These are phyloP conservation scores for Periophthalmus modestus DNA, from an alignment of 2,113 vertebrate species.

Conservation along the genomic window DNA sequence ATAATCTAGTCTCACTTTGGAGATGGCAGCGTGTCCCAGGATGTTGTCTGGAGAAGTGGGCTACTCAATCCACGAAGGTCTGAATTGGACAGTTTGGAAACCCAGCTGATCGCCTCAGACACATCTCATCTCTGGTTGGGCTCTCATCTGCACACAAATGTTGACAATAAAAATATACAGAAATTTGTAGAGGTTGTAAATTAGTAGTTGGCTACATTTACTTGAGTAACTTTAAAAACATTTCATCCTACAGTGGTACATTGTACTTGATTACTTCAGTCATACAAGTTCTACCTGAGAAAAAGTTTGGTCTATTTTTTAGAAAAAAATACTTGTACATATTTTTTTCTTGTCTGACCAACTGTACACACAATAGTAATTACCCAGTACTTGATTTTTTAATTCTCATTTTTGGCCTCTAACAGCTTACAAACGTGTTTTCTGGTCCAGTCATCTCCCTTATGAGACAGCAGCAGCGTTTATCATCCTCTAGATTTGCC, in stretches of 20 bases:
- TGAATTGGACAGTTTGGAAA: no score
- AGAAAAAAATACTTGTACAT: background rate
- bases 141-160: constrained; percentile 74
- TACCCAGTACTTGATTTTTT: background rate
- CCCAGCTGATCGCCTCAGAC: constrained; percentile 77
- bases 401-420: background rate
- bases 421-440: constrained; percentile 70
- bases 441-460: constrained; percentile 75
- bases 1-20: no score
- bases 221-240: background rate
- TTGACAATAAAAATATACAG: background rate
- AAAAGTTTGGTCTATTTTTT: background rate
- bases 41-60: no score
- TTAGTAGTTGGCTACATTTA: background rate
- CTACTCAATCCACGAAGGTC: no score
- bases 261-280: background rate
- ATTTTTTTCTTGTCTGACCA: background rate
- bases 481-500: constrained; percentile 78
- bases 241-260: background rate
- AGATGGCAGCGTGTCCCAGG: no score
- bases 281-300: background rate
- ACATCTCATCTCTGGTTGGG: constrained; percentile 86
- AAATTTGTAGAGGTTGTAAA: background rate
- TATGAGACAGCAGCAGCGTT: constrained; percentile 77
- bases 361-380: background rate